These are phyloP conservation scores for Periparus ater DNA, from an alignment of 2,797 vertebrate species.

Conservation along the genomic window DNA sequence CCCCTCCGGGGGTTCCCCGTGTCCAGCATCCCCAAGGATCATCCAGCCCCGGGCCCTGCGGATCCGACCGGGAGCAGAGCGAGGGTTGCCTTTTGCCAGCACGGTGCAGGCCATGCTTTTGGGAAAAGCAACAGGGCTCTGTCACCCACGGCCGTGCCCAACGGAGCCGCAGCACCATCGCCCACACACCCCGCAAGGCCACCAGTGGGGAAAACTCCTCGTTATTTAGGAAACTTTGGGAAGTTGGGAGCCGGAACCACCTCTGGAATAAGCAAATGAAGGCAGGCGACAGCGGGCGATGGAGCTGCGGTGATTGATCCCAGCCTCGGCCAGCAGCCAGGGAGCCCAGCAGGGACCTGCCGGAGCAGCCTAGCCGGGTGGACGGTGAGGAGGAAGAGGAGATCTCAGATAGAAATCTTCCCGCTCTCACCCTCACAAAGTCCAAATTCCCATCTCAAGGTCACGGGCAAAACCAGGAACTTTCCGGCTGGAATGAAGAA, in stretches of 20 bases:
- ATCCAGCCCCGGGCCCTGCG: no score
- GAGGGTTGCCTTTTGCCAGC: background rate
- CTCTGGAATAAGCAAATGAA: background rate
- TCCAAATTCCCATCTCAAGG: slow-evolving; percentile 60
- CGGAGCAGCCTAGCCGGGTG: background rate
- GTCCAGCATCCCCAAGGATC: background rate
- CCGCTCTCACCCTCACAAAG: slow-evolving; percentile 25
- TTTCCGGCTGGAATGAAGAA: background rate
- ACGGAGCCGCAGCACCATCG: background rate
- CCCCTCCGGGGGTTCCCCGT: background rate
- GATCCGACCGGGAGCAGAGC: background rate
- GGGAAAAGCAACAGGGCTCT: background rate
- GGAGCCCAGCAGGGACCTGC: background rate
- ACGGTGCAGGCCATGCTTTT: accelerated
- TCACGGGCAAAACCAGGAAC: slow-evolving; percentile 54
- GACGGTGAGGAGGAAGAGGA: background rate
- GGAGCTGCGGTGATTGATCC: background rate
- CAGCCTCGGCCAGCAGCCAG: accelerated
- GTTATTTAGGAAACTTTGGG: background rate
- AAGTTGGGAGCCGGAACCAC: background rate
- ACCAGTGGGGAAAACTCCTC: background rate
- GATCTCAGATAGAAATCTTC: background rate
- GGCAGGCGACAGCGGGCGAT: background rate
- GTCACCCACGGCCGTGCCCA: accelerated
- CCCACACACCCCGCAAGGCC: background rate